Percentiles rank a stretch among this genome's conserved stretches.
These are phyloP conservation scores for Sebastes fasciatus DNA, from an alignment of 2,113 vertebrate species.

Conservation along the genomic window DNA sequence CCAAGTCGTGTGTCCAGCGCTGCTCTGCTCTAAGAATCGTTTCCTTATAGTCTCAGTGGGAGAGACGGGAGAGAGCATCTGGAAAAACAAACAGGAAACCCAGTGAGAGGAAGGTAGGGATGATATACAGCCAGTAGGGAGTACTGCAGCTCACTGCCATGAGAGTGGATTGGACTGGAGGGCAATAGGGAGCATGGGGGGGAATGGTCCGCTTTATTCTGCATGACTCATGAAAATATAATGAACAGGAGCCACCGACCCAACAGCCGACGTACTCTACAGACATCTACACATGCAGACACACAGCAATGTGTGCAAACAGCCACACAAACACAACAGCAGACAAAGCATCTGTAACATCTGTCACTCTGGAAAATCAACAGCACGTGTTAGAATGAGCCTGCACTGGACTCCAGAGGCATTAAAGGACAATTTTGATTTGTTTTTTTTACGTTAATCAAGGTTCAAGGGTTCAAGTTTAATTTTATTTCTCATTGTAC, in stretches of 20 bases:
- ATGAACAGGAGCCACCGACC: slow-evolving; percentile 71
- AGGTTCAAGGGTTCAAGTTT: too few species aligned
- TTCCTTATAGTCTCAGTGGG: slow-evolving; percentile 72
- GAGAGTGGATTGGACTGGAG: slow-evolving; percentile 67
- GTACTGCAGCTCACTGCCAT: slow-evolving; percentile 65
- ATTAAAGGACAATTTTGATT: background rate
- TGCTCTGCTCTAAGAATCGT: slow-evolving; percentile 60
- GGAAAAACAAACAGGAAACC: slow-evolving; percentile 84
- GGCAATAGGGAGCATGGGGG: slow-evolving; percentile 54
- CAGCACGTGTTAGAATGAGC: background rate
- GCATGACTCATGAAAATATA: slow-evolving; percentile 84
- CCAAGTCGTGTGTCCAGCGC: slow-evolving; percentile 59
- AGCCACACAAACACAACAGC: background rate
- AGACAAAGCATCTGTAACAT: slow-evolving; percentile 18
- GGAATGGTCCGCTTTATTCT: slow-evolving; percentile 67
- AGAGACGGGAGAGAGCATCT: slow-evolving; percentile 76
- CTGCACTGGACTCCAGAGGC: background rate
- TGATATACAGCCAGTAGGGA: slow-evolving; percentile 77
- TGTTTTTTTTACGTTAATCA: background rate
- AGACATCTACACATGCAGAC: slow-evolving; percentile 31
- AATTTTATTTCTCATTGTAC: too few species aligned
- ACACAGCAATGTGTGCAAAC: background rate
- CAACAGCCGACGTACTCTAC: slow-evolving; percentile 35
- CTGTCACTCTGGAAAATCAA: slow-evolving; percentile 12
- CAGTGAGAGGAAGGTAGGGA: slow-evolving; percentile 64